Base-by-base conservation (phyloP, 2,113 vertebrate genomes). In the Epinephelus fuscoguttatus region DNA sequence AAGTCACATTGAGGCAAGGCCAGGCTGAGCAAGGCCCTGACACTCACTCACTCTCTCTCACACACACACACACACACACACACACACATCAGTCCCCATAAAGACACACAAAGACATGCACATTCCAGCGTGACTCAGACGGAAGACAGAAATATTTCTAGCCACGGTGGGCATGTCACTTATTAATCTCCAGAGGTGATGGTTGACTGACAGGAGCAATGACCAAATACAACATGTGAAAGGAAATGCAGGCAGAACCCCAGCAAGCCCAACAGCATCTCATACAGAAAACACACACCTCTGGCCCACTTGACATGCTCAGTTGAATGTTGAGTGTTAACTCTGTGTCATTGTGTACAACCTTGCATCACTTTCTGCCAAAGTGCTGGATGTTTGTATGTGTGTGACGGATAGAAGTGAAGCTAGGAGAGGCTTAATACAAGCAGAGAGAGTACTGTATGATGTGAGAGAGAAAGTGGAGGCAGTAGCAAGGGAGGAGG, bases 171-270 rank as follows among this genome's bases (percentile, higher is more conserved):
- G 53, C 66, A 80, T 92, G 90, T 93, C 88, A 94, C 63, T 91
- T 93, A 91, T 93, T 93, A 92, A 94, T 93, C 90, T 93, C 86
- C 77, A 89, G 67, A 74, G 77, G 77, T 86, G 91, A 92, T 47
- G 73, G 67, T 33, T 81, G 37, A 93, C 81, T 90, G 92, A 93
- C 90, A 94, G 89, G 70, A 87, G 81, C 87, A 86, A 82, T 62
- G 70, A 84, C 74, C 82, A 84, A 82, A 87, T 80, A 79, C 66
- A 86, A 80, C 87, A 69, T 80, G 87, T 70, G 70, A 91, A 90
- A 92, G 82, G 81, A 92, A 85, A 89, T 49, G 49, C 62, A 75
- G 69, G 68, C 82, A 56, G 69, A 91, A 71, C 85, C 69, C 52
- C 71, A 59, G 57, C 75, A 56, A 19, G 2, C 52, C 49, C 47